phyloP scores from a whole-genome alignment of 1,140 invertebrate species.

The Penaeus chinensis region DNA sequence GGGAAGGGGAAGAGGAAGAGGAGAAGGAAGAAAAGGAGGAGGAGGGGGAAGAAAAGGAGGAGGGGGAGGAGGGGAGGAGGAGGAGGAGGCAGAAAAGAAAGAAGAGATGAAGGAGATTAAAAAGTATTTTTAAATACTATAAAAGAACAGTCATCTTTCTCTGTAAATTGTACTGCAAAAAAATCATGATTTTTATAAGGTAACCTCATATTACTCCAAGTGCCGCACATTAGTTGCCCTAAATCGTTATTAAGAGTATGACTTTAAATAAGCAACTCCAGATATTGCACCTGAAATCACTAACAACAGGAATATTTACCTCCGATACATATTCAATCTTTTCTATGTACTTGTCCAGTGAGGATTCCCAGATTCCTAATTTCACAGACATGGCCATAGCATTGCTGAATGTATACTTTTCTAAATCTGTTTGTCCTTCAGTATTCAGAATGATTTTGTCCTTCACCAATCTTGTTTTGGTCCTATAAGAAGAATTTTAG shows the following conservation, averaged over 20 bases:
- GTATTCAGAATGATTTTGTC: constrained; percentile 67
- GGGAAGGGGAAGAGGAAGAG: too few species aligned
- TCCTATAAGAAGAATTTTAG: constrained; percentile 61
- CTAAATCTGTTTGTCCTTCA: constrained; percentile 69
- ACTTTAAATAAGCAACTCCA: neutral
- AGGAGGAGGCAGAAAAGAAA: too few species aligned
- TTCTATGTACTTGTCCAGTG: constrained; percentile 84
- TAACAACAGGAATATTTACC: constrained; percentile 66
- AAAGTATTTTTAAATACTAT: too few species aligned
- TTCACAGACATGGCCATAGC: constrained; percentile 92
- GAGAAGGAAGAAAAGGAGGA: too few species aligned
- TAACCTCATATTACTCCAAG: too few species aligned
- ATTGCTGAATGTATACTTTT: constrained; percentile 88
- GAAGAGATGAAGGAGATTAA: too few species aligned
- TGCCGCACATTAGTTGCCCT: too few species aligned
- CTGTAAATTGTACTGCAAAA: too few species aligned
- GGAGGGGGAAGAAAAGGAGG: too few species aligned
- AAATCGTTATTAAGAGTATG: neutral
- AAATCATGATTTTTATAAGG: too few species aligned
- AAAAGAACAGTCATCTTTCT: too few species aligned
- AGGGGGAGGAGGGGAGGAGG: too few species aligned
- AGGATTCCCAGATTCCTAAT: constrained; percentile 90
- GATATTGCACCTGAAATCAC: neutral
- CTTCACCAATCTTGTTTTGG: constrained; percentile 66
- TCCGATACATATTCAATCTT: constrained; percentile 85